phyloP scores from a whole-genome alignment of 2,113 vertebrate genomes.

The Dendropsophus ebraccatus region DNA sequence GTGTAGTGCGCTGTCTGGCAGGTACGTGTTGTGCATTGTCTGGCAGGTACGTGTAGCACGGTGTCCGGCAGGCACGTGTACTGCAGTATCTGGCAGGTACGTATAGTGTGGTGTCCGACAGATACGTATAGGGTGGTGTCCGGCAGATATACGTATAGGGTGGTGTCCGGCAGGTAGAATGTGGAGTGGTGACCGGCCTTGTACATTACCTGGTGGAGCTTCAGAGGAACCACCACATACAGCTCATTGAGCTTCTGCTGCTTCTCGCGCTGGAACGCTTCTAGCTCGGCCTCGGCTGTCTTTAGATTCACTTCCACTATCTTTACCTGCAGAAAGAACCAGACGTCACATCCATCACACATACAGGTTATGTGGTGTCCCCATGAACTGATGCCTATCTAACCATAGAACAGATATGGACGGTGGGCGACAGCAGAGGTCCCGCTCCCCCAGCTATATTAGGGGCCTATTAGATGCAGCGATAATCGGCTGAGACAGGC shows the following conservation, averaged over 20 bases:
- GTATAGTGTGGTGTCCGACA: no score
- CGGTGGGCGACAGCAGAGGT: no score
- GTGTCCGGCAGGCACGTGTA: not conserved
- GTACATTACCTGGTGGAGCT: constrained; percentile 86
- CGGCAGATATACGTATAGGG: no score
- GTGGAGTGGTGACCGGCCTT: no score
- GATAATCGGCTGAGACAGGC: no score
- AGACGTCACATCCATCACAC: not conserved
- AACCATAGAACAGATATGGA: no score
- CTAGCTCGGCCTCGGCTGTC: constrained; percentile 75
- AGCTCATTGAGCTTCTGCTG: constrained; percentile 87
- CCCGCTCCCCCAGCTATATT: no score
- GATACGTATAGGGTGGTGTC: no score
- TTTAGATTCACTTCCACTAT: constrained; percentile 70
- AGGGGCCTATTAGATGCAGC: no score
- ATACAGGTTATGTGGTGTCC: no score
- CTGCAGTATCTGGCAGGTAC: not conserved
- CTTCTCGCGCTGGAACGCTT: constrained; percentile 86
- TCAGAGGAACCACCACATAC: constrained; percentile 84
- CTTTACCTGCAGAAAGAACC: constrained; percentile 74
- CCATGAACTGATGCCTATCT: no score
- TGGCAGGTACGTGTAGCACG: not conserved
- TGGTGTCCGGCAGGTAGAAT: no score
- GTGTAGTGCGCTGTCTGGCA: not conserved
- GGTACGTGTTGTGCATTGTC: not conserved